Conservation (phyloP, 37 sponge, comb jelly and placozoan species). For the Tethya wilhelma region DNA sequence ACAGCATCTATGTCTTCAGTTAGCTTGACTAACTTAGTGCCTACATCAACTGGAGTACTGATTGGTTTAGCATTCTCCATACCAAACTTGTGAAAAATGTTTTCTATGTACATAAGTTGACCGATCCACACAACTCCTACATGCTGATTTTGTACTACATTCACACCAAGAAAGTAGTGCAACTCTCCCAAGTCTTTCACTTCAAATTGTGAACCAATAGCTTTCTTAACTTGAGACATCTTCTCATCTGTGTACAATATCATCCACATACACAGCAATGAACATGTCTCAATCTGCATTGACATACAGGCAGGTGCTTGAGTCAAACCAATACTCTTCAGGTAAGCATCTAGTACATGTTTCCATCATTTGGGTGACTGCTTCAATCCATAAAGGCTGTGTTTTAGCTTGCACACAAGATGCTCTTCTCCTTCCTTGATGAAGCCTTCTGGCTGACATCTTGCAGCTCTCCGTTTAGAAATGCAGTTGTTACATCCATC, state of each 20-base stretch:
- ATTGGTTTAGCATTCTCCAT: conserved; percentile 39
- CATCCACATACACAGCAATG: conserved; percentile 21
- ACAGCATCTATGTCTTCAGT: conserved; percentile 3
- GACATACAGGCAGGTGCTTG: conserved; percentile 35
- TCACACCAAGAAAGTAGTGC: conserved; percentile 45
- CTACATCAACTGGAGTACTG: conserved; percentile 47
- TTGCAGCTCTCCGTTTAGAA: conserved; percentile 30
- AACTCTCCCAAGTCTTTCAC: conserved; percentile 55
- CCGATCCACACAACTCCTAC: conserved; percentile 30
- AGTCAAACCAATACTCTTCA: conserved; percentile 61
- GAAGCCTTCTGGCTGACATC: conserved; percentile 34
- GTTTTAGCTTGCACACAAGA: conserved; percentile 28
- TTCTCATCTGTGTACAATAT: conserved; percentile 30
- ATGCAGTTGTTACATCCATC: too few species aligned
- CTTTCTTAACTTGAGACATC: conserved; percentile 33
- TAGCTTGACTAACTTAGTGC: conserved; percentile 37
- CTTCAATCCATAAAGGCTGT: conserved; percentile 41
- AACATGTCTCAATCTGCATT: conserved; percentile 14
- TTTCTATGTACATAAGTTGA: conserved; percentile 25
- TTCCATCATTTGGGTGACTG: conserved; percentile 71
- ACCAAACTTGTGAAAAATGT: conserved; percentile 31
- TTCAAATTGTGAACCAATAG: conserved; percentile 29
- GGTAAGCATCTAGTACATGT: conserved; percentile 29
- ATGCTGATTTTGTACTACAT: conserved; percentile 39
- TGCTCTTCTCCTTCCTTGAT: conserved; percentile 24